phyloP scores from a whole-genome alignment of 2,888 invertebrate genomes.

The Thymelicus lineola region DNA sequence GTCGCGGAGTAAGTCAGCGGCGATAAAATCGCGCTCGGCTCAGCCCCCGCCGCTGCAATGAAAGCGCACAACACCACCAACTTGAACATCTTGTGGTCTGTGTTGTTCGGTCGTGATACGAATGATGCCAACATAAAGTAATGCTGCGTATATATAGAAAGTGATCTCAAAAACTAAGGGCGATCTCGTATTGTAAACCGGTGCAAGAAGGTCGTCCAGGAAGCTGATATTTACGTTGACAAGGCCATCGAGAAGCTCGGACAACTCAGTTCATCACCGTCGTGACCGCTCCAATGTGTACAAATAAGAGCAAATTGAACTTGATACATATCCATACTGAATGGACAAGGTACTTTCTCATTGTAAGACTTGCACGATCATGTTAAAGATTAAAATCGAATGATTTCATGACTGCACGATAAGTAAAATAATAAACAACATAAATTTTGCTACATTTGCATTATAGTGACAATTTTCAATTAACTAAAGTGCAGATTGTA shows the following conservation, averaged over 20 bases:
- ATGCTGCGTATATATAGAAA: conserved; percentile 71
- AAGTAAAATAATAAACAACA: conserved; percentile 7
- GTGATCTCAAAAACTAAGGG: conserved; percentile 65
- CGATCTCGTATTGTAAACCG: conserved; percentile 72
- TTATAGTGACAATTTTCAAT: background rate
- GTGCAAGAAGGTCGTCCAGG: conserved; percentile 69
- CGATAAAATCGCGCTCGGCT: conserved; percentile 53
- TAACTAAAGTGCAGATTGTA: background rate
- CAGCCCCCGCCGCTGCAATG: conserved; percentile 82
- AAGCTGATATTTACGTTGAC: conserved; percentile 73
- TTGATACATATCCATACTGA: conserved; percentile 30
- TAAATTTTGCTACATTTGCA: conserved; percentile 1
- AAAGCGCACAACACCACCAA: conserved; percentile 86
- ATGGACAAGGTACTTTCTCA: conserved; percentile 3
- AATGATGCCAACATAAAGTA: conserved; percentile 61
- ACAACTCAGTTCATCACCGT: conserved; percentile 62
- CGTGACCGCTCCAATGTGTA: conserved; percentile 47
- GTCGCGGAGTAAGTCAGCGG: conserved; percentile 56
- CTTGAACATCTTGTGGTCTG: conserved; percentile 80
- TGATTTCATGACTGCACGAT: background rate
- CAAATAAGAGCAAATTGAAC: conserved; percentile 46
- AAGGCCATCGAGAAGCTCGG: conserved; percentile 61
- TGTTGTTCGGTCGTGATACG: conserved; percentile 66
- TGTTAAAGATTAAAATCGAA: conserved; percentile 19
- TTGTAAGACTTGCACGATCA: background rate